Evolutionary conservation across 2,888 invertebrate species (phyloP), one percentile per base, ranked within the genome.

Genomic region (Nymphalis c-album): DNA sequence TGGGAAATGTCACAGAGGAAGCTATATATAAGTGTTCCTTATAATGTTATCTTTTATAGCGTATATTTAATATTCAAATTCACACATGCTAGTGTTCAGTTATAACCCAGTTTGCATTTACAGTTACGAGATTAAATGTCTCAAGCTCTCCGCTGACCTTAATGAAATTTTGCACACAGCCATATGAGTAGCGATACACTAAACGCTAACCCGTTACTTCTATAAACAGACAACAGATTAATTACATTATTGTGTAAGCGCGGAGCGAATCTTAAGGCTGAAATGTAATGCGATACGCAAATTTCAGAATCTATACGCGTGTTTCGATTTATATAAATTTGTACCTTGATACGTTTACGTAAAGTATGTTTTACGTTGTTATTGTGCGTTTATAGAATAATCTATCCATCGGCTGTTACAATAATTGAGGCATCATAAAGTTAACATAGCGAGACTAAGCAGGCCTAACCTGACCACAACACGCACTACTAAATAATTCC

Each of bases 401-500:
- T 73, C 70, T 71, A 72, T 69, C 66, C 73, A 73, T 71, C 71
- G 64, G 62, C 70, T 67, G 61, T 71, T 73, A 67, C 60, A 69
- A 69, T 77, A 73, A 77, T 74, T 76, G 72, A 70, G 68, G 71
- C 61, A 70, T 72, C 74, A 73, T 78, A 77, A 79, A 78, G 71
- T 65, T 74, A 75, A 76, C 73, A 71, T 74, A 72, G 72, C 72
- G 76, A 68, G 73, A 77, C 75, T 77, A 76, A 76, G 73, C 74
- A 76, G 75, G 72, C 68, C 70, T 67, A 63, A 60, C 60, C 72
- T 73, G 68, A 74, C 76, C 74, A 71, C 72, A 72, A 65, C 73
- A 74, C 76, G 75, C 73, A 72, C 71, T 68, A 62, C 63, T 69
- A 66, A 68, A 69, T 71, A 67, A 69, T 71, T 71, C 62, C 59